These are phyloP conservation scores for Palloptera scutellata DNA, from an alignment of 2,888 invertebrate genomes.

Conservation along the genomic window DNA sequence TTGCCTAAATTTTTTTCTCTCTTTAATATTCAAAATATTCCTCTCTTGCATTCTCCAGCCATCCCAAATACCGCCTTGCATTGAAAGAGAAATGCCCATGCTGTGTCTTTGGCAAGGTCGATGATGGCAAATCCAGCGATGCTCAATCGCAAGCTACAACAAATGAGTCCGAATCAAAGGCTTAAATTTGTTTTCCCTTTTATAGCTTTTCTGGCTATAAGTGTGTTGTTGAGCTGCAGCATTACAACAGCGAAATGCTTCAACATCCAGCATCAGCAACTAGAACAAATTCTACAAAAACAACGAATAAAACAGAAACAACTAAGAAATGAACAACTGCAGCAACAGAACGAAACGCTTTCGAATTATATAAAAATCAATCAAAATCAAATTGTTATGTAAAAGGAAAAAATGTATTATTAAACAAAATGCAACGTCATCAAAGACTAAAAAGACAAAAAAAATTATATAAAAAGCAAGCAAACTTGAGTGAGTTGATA, in stretches of 20 bases:
- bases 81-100: conserved; percentile 72
- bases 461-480: conserved; percentile 49
- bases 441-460: conserved; percentile 50
- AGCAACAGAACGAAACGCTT: conserved; percentile 59
- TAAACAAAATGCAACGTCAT: conserved; percentile 55
- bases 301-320: conserved; percentile 44
- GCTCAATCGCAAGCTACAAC: conserved; percentile 60
- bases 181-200: conserved; percentile 45
- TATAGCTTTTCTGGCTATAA: background rate
- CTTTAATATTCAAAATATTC: background rate
- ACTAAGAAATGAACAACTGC: conserved; percentile 55
- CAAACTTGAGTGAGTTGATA: conserved; percentile 44
- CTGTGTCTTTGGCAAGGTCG: conserved; percentile 61
- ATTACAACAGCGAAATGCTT: conserved; percentile 44
- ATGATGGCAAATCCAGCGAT: conserved; percentile 59
- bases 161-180: conserved; percentile 59
- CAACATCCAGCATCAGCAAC: conserved; percentile 34
- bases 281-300: conserved; percentile 38
- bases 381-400: conserved; percentile 39
- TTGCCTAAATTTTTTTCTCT: too few relatives aligned
- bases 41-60: conserved; percentile 59
- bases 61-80: conserved; percentile 71
- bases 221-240: conserved; percentile 12
- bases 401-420: conserved; percentile 40
- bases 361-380: conserved; percentile 45